A percentile compares a stretch with the other conserved stretches of the same genome.
Conservation (phyloP, 2,113 vertebrate species). For the Passerina amoena region DNA sequence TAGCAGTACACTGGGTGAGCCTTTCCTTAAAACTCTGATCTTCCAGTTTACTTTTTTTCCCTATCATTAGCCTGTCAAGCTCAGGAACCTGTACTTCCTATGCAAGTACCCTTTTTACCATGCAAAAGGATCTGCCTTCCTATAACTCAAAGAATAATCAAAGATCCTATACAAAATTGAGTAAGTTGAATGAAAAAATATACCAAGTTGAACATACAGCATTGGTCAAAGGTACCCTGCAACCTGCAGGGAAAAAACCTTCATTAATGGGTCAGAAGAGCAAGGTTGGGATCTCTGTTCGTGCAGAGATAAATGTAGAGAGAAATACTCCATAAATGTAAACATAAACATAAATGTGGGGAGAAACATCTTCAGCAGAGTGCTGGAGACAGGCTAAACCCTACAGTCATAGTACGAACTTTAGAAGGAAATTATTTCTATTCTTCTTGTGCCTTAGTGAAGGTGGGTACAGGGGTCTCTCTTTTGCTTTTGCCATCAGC, state of each 20-base stretch:
- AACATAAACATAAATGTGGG: fast-evolving
- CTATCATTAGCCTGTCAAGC: neutral
- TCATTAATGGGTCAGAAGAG: neutral
- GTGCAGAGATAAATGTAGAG: too few relatives aligned
- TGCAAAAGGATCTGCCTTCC: neutral
- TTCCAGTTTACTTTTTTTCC: neutral
- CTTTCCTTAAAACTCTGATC: neutral
- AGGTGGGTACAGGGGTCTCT: neutral
- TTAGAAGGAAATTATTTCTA: neutral
- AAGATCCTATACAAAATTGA: neutral
- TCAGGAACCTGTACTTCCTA: neutral
- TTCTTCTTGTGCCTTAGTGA: neutral
- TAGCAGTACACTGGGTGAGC: neutral
- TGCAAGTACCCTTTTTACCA: neutral
- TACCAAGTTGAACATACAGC: neutral
- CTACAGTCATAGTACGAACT: neutral
- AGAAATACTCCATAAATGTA: too few relatives aligned
- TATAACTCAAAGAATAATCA: neutral
- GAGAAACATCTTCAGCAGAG: neutral
- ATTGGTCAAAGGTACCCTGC: neutral
- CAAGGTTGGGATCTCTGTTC: neutral
- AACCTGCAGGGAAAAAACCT: neutral
- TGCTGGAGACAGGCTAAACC: neutral
- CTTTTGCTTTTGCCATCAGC: neutral
- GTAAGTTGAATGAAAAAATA: neutral